Conservation (phyloP, 2,113 vertebrate species). For the Capreolus pygargus region DNA sequence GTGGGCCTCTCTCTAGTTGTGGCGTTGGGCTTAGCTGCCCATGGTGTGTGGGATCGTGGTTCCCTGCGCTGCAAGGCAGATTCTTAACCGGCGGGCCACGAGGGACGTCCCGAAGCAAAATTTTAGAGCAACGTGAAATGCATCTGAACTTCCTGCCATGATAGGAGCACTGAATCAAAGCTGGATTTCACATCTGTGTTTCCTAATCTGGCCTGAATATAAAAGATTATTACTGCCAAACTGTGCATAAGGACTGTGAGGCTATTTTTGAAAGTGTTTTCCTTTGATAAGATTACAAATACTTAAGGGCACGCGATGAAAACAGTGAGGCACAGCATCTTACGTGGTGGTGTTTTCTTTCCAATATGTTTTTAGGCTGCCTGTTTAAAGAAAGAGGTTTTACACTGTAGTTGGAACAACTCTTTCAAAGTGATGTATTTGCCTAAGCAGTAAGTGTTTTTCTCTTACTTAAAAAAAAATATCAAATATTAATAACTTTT, state of each 20-base stretch:
- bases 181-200: background rate
- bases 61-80: background rate
- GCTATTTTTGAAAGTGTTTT: slow-evolving; percentile 25
- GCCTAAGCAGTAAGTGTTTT: background rate
- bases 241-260: background rate
- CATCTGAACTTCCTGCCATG: background rate
- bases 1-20: background rate
- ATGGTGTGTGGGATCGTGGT: background rate
- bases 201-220: background rate
- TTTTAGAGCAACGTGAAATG: background rate
- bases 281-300: slow-evolving; percentile 10
- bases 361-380: background rate
- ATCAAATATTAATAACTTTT: background rate
- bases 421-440: background rate
- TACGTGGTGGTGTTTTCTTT: background rate
- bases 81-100: background rate
- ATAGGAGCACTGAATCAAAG: background rate
- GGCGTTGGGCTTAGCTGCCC: background rate
- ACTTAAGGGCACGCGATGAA: background rate
- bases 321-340: background rate
- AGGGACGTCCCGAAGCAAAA: background rate
- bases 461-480: background rate
- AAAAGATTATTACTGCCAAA: background rate
- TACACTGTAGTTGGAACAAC: background rate
- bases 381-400: background rate